Conservation (phyloP, 2,113 vertebrate species). For the Bombycilla garrulus region DNA sequence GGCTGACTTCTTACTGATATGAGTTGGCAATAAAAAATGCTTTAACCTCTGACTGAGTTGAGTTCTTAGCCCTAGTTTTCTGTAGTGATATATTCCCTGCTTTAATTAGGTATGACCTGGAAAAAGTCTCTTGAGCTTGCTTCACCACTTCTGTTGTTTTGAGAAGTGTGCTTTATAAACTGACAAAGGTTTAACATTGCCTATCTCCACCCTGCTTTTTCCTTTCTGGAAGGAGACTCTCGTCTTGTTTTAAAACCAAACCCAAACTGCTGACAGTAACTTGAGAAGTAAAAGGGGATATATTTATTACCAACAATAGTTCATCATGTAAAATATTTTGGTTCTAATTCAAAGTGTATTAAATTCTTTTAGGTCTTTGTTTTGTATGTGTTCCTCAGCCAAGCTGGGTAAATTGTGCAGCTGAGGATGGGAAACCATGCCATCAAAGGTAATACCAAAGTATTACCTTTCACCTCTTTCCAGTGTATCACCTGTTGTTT, state of each 20-base stretch:
- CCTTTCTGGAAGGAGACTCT: not conserved
- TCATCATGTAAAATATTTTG: accelerated
- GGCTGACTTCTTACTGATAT: not conserved
- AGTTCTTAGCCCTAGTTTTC: not conserved
- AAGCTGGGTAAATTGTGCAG: not conserved
- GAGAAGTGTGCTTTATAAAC: not conserved
- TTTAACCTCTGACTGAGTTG: not conserved
- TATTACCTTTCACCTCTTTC: not conserved
- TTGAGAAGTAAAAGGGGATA: not conserved
- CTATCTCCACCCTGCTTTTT: not conserved
- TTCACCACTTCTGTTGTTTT: not conserved
- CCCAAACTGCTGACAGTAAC: not conserved
- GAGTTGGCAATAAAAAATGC: not conserved
- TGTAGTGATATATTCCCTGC: not conserved
- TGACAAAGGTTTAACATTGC: not conserved
- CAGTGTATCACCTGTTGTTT: not conserved
- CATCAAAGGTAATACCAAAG: not conserved
- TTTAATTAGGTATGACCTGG: conserved; percentile 16
- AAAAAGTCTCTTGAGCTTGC: not conserved
- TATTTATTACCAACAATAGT: not conserved
- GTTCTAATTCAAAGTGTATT: not conserved
- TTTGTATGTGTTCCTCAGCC: not conserved
- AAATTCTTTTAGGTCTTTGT: not conserved
- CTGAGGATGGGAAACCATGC: not conserved
- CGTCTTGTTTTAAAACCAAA: not conserved